Conservation (phyloP, 37 sponge, comb jelly and placozoan genomes). For the Aphrocallistes beatrix region DNA sequence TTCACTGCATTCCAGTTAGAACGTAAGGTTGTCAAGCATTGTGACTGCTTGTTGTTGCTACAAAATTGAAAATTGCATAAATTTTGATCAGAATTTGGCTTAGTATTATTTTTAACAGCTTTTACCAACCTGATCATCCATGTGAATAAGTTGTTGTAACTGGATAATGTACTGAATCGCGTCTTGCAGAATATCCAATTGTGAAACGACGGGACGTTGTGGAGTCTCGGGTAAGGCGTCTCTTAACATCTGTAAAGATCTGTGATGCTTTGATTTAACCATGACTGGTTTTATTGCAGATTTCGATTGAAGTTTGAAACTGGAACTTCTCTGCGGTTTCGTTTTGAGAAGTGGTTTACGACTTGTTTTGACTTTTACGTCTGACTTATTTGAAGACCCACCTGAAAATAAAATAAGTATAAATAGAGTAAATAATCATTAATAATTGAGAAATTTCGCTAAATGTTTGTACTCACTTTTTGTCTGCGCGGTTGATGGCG, state of each 20-base stretch:
- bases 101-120: background rate
- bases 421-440: background rate
- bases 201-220: background rate
- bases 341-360: background rate
- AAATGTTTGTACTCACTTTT: background rate
- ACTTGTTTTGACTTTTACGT: background rate
- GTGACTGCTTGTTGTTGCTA: background rate
- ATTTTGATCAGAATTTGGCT: background rate
- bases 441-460: background rate
- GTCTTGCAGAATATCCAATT: background rate
- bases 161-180: background rate
- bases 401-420: background rate
- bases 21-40: background rate
- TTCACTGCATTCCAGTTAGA: background rate
- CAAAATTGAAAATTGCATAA: background rate
- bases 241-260: background rate
- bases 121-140: background rate
- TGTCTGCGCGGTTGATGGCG: background rate
- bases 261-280: background rate
- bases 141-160: background rate
- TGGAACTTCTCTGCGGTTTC: background rate
- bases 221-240: background rate
- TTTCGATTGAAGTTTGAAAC: conserved; percentile 5
- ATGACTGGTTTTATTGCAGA: background rate
- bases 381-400: background rate